Base-by-base conservation (phyloP, 2,797 vertebrate genomes). In the Protosalanx chinensis region DNA sequence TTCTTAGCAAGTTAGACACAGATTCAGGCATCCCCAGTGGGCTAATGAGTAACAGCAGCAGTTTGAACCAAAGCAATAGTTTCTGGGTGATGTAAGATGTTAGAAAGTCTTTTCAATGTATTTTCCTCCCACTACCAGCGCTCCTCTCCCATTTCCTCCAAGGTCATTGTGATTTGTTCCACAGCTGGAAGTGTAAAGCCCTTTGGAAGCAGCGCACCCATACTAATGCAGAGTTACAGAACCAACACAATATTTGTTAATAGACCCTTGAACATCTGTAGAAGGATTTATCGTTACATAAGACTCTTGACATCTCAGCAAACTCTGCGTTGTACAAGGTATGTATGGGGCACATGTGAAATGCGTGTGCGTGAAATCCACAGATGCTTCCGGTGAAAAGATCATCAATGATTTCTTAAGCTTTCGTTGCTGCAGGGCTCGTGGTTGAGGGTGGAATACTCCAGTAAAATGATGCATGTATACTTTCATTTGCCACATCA, bases 401-500 rank as follows among this genome's bases (percentile, higher is more conserved):
- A 71, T 67, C 74, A 78, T 77, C 81, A 84, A 84, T 88, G 84
- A 66, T 80, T 80, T 70, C 68, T 63, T 33, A 6, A 72, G 72
- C 62, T 75, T 69, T 64, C 68, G 71, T 79, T 74, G 82, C 82
- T 81, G 81, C 72, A 68, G 78, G 74, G 81, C 71, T 81, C 77
- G 64, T 70, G 81, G 75, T 78, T 76, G 76, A 30, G 72, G 46
- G 71, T 84, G 72, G 80, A 77, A 81, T 68, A 12, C 71, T 46
- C 69, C 71, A 8, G 71, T 67, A 70, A 81, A 82, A 73, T 78
- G 84, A 53, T 18, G 59, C 79, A 67, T 29, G 32, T 57, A 79
- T 77, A 81, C 80, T 88, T 83, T 88, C 87, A 89, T 87, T 79
- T 83, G 75, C 88, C 78, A 79, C 80, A 77, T 83, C 64, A 10